Evolutionary conservation across 2,888 invertebrate species (phyloP).

Genomic region (Arrhopalites spinosus): DNA sequence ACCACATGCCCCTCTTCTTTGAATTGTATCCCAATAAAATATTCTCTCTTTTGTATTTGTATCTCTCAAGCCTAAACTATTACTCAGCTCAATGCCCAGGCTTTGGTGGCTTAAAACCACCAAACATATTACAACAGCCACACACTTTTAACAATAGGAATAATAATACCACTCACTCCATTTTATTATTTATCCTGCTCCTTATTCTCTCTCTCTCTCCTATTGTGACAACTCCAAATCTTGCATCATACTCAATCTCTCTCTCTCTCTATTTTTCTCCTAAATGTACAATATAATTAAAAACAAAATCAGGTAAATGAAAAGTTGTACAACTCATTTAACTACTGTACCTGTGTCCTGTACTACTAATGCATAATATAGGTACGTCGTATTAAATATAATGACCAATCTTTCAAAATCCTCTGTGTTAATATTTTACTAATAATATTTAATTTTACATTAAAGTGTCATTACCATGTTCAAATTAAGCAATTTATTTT

Average conservation of each 20-base stretch:
- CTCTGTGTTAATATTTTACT: too few species aligned
- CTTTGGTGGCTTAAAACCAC: background rate
- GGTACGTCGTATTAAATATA: too few species aligned
- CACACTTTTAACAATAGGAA: background rate
- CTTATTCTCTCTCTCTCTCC: background rate
- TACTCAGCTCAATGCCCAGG: background rate
- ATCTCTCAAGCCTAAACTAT: slow-evolving; percentile 15
- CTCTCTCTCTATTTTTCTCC: too few species aligned
- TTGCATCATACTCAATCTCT: background rate
- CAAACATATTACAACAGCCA: background rate
- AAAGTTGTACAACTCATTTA: too few species aligned
- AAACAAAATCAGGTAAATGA: too few species aligned
- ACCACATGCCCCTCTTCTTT: slow-evolving; percentile 23
- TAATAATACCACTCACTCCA: background rate
- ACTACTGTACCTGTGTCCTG: too few species aligned
- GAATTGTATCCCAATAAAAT: background rate
- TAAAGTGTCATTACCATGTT: too few species aligned
- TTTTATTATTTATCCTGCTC: background rate
- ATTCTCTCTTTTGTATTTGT: background rate
- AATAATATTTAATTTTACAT: too few species aligned
- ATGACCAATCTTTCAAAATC: too few species aligned
- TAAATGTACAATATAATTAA: too few species aligned
- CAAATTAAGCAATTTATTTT: background rate
- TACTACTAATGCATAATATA: too few species aligned
- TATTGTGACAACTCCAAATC: background rate